Base-by-base conservation (phyloP, 1,140 invertebrate species). In the Drosophila nigrodunni region DNA sequence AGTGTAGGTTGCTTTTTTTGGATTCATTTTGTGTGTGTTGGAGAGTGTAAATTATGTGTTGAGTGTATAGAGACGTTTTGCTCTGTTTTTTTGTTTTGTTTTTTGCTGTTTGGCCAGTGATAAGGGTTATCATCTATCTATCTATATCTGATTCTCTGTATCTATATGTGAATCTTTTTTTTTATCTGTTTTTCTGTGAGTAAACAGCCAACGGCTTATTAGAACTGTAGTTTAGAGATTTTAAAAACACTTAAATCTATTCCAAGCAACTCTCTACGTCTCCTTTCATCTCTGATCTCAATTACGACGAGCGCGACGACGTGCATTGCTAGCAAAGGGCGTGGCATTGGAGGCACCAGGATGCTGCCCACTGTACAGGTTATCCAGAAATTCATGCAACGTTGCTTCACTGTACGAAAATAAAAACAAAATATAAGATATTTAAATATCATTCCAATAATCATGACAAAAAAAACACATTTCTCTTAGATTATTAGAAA, bases 321-420 rank as follows among this genome's bases (percentile, higher is more conserved):
- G 82, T 64, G 87, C 43, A 61, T 83, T 78, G 18, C 78, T 76
- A 7, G 81, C 70, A 65, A 92, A 78, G 46, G 66, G 62, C 41
- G 76, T 75, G 47, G 70, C 57, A 80, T 91, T 83, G n/a, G 81
- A 47, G 39, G 77, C 80, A 18, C 80, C 78, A 13, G 89, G 92
- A 82, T 92, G 88, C 61, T 92, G 92, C 1, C 92, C 91, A 64
- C 92, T 91, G 49, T 92, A 92, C 68, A 92, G 79, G 74, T 92
- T 92, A 49, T 92, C 92, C 60, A 92, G 70, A 64, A 92, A 92
- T 60, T 92, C 92, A 64, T 92, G 91, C 61, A 92, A 77, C 7
- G 81, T 81, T 37, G 91, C 86, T 65, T 92, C 92, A 72, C 92
- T 92, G 39, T 4, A 77, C 78, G 10, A 2, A 9, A 5, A 21